Conservation (phyloP, 2,888 invertebrate species). For the Heliconius cydno region DNA sequence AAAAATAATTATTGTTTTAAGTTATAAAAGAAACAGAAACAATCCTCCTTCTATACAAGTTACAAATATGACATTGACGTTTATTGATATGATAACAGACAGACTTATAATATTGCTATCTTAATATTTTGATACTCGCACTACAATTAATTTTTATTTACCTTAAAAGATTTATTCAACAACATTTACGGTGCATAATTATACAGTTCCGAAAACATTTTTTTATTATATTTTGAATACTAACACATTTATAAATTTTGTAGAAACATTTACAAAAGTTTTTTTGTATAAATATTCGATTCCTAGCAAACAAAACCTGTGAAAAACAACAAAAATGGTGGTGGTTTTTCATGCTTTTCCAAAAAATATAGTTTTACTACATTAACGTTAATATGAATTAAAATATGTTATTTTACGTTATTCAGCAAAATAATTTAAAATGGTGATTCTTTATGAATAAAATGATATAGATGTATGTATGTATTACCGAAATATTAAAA, state of each 20-base stretch:
- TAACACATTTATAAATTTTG: background rate
- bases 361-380: background rate
- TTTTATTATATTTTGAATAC: too few species aligned
- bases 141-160: background rate
- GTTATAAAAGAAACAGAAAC: background rate
- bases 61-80: slow-evolving; percentile 19
- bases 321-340: slow-evolving; percentile 44
- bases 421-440: background rate
- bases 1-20: background rate
- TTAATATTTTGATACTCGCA: background rate
- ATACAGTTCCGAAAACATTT: too few species aligned
- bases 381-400: slow-evolving; percentile 1
- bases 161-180: too few species aligned
- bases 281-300: slow-evolving; percentile 25
- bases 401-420: background rate
- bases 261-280: background rate
- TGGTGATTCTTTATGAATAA: background rate
- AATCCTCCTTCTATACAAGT: background rate
- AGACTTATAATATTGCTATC: background rate
- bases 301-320: slow-evolving; percentile 32
- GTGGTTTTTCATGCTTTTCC: slow-evolving; percentile 19
- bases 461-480: background rate
- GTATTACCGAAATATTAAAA: background rate
- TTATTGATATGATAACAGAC: background rate
- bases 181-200: too few species aligned